phyloP scores from a whole-genome alignment of 2,888 invertebrate species.

The Tridacna gigas region DNA sequence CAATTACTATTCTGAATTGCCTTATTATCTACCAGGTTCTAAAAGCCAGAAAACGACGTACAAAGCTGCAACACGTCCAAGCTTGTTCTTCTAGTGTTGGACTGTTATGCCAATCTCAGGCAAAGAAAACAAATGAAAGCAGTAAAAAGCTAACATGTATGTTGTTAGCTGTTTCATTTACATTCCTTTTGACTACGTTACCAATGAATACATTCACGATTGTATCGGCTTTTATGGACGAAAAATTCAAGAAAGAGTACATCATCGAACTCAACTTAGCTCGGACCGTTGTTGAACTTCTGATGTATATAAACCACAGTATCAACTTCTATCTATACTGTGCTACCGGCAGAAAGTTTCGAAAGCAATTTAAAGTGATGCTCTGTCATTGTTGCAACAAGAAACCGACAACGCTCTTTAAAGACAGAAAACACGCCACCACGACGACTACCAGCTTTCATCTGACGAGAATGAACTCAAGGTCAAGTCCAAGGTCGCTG shows the following conservation, averaged over 20 bases:
- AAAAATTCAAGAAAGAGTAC: conserved; percentile 42
- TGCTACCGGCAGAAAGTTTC: conserved; percentile 77
- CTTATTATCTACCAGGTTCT: conserved; percentile 82
- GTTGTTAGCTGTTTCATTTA: conserved; percentile 82
- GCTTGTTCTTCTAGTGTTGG: conserved; percentile 15
- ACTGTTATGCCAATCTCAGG: conserved; percentile 26
- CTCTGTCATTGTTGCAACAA: conserved; percentile 60
- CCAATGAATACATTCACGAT: conserved; percentile 80
- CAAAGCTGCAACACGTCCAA: conserved; percentile 54
- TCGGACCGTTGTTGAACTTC: conserved; percentile 77
- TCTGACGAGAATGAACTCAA: conserved; percentile 46
- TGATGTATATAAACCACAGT: conserved; percentile 83
- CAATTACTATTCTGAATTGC: conserved; percentile 79
- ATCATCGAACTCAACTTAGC: conserved; percentile 69
- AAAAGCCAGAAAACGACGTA: conserved; percentile 64
- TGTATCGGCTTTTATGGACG: conserved; percentile 60
- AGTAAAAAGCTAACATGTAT: conserved; percentile 80
- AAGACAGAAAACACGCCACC: background rate
- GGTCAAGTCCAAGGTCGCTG: conserved; percentile 40
- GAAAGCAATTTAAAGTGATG: conserved; percentile 66
- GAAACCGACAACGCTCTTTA: conserved; percentile 27
- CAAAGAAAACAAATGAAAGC: conserved; percentile 64
- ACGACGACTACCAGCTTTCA: conserved; percentile 37
- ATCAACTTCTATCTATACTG: conserved; percentile 81
- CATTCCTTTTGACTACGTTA: conserved; percentile 81